These are phyloP conservation scores for Cotesia chilonis DNA, from an alignment of 1,140 invertebrate species.

Conservation along the genomic window DNA sequence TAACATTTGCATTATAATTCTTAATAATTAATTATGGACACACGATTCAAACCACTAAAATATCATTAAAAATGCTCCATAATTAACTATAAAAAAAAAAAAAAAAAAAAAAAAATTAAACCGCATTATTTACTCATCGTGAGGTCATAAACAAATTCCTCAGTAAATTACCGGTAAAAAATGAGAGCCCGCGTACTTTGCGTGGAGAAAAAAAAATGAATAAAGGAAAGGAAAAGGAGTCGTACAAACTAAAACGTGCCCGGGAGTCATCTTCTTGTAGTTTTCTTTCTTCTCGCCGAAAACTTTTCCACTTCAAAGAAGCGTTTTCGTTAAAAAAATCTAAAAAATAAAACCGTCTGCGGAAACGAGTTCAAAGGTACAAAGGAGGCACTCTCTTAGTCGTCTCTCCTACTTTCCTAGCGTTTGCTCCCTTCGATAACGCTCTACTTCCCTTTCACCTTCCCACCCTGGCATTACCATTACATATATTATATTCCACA, in stretches of 20 bases:
- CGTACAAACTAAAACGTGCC: constrained; percentile 50
- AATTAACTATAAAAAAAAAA: too few species aligned
- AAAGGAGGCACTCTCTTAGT: constrained; percentile 31
- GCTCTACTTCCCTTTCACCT: not conserved
- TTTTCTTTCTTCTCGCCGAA: constrained; percentile 14
- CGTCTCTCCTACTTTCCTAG: constrained; percentile 5
- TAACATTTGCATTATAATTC: too few species aligned
- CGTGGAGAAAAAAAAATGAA: too few species aligned
- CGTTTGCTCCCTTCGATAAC: not conserved
- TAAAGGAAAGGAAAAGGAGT: constrained; percentile 37
- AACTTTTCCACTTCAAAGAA: constrained; percentile 36
- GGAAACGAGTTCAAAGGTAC: constrained; percentile 37
- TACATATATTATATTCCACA: constrained; percentile 7
- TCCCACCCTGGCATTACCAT: not conserved
- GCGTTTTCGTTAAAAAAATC: constrained; percentile 26
- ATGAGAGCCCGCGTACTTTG: too few species aligned
- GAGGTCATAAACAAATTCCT: too few species aligned
- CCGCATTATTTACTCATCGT: too few species aligned
- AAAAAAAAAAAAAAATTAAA: too few species aligned
- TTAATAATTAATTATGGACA: too few species aligned
- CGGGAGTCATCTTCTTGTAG: constrained; percentile 36
- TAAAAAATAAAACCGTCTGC: constrained; percentile 18
- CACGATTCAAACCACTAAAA: too few species aligned
- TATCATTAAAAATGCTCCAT: too few species aligned
- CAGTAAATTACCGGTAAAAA: too few species aligned